Conservation (phyloP, 2,888 invertebrate species). For the Epistrophe eligans region DNA sequence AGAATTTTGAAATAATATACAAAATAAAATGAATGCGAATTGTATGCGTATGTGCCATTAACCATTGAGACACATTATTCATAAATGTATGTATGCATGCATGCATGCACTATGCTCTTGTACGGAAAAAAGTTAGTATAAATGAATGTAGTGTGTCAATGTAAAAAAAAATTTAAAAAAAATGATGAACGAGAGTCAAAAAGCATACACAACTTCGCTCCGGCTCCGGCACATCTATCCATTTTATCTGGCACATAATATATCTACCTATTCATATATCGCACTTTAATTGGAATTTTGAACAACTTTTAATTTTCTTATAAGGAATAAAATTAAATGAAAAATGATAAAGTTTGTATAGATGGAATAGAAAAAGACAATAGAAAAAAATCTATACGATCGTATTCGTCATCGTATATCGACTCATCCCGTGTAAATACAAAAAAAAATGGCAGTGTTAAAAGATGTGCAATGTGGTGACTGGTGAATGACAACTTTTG, state of each 20-base stretch:
- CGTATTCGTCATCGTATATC: background rate
- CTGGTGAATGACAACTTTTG: too few relatives aligned
- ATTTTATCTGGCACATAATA: slow-evolving; percentile 10
- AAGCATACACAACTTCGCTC: background rate
- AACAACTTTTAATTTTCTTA: slow-evolving; percentile 41
- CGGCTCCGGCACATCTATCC: slow-evolving; percentile 9
- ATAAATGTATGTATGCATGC: slow-evolving; percentile 54
- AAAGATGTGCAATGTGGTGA: too few relatives aligned
- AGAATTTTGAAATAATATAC: background rate
- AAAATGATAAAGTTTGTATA: slow-evolving; percentile 2
- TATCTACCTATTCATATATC: slow-evolving; percentile 19
- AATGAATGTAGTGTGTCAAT: slow-evolving; percentile 22
- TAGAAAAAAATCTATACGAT: slow-evolving; percentile 6
- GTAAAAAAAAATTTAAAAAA: slow-evolving; percentile 1
- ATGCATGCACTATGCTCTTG: slow-evolving; percentile 16
- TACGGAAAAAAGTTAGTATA: slow-evolving; percentile 5
- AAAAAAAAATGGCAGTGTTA: too few relatives aligned
- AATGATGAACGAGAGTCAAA: slow-evolving; percentile 23
- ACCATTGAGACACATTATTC: slow-evolving; percentile 58
- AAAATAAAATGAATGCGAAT: slow-evolving; percentile 24
- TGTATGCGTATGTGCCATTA: slow-evolving; percentile 62
- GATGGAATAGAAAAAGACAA: background rate
- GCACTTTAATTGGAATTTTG: slow-evolving; percentile 52
- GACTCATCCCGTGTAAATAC: too few relatives aligned
- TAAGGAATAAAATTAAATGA: slow-evolving; percentile 33